Evolutionary conservation across 1,140 invertebrate genomes (phyloP), one percentile per base, ranked within the genome.

Genomic region (Teleopsis dalmanni): DNA sequence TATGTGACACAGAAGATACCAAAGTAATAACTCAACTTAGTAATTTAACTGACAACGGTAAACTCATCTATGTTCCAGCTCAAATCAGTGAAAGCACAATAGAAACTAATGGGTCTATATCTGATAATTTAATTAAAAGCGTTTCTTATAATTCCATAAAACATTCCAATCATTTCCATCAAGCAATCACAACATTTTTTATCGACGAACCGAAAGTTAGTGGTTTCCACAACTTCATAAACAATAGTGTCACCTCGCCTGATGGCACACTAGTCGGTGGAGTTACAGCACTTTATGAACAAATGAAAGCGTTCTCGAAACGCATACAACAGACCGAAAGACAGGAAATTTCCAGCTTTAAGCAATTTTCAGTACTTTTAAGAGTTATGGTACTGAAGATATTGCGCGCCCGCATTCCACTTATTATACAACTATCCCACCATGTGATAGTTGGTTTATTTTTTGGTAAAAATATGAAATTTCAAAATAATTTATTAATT

Each of bases 381-480:
- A 51, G 54, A 4, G 53, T 71, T 5, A 69, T 70, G 67, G 48
- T 67, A 47, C 35, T 64, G 36, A 56, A 69, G 9, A 73, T 57
- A 23, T 53, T 70, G 21, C 53, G 58, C 3, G 58, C 72, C n/a
- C 58, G 60, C 3, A 46, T 72, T 61, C 79, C 74, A 9, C 53
- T 82, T 11, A 70, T 74, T 57, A 81, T 81, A 49, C 80, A 82
- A 55, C 59, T 76, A 4, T 53, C 79, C 14, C 80, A 82, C 53
- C 79, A 82, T 59, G 50, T 76, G 1, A 60, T 80, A 51, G 81
- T 79, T 46, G 77, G 73, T 1, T 4, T 81, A 0, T 70, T 76
- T 1, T 73, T 81, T 18, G 78, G 78, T 56, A 26, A 38, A 52
- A 9, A 11, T 6, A 41, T 16, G 25, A 42, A 26, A 26, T 19